phyloP scores from a whole-genome alignment of 2,888 invertebrate genomes.

The Lithodes maja region DNA sequence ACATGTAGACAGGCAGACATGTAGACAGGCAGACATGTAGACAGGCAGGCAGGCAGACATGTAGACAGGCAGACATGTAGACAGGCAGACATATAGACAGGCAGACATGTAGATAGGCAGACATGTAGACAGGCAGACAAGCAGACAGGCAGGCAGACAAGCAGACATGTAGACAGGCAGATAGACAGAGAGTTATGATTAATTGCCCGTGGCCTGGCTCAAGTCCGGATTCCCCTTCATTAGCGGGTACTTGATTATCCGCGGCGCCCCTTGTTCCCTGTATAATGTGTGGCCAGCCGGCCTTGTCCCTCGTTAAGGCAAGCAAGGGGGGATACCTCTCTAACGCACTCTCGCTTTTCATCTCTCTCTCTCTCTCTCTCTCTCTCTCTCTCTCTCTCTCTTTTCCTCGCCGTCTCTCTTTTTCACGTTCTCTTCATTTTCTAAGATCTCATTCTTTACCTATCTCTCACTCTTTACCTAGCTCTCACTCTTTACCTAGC shows the following conservation, averaged over 20 bases:
- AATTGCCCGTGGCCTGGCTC: background rate
- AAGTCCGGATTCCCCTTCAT: constrained; percentile 16
- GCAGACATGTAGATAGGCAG: no score
- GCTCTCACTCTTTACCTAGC: no score
- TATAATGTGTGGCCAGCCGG: background rate
- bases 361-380: background rate
- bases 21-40: no score
- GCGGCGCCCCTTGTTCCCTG: constrained; percentile 8
- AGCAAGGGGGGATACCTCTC: background rate
- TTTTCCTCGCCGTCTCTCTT: background rate
- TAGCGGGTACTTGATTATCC: constrained; percentile 31
- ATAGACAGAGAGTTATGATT: background rate
- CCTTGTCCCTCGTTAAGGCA: constrained; percentile 32
- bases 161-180: background rate
- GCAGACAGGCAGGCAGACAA: no score
- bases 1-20: no score
- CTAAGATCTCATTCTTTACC: background rate
- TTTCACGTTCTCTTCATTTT: background rate
- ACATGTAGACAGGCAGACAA: no score
- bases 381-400: background rate
- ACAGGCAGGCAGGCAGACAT: no score
- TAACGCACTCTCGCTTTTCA: background rate
- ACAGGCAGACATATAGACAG: no score
- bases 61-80: no score
- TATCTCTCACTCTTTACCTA: background rate